Conservation (phyloP, 2,113 vertebrate species). For the Thunnus thynnus region DNA sequence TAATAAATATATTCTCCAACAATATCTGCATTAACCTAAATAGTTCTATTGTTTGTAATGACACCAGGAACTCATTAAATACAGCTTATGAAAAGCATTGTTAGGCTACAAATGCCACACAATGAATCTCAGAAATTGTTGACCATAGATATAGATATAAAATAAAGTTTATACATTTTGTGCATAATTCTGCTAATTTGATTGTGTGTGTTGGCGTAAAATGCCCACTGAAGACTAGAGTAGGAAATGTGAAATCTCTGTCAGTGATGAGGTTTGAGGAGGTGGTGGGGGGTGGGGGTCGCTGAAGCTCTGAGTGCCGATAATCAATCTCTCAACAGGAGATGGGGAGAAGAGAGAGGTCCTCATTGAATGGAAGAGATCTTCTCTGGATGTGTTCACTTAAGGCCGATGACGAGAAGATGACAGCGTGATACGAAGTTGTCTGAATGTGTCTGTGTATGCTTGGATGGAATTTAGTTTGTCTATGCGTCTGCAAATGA, state of each 20-base stretch:
- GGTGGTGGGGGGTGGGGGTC: not conserved
- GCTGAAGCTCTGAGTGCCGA: conserved; percentile 33
- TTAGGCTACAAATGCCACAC: not conserved
- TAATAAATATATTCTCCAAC: not conserved
- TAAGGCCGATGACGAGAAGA: conserved; percentile 1
- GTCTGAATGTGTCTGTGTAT: conserved; percentile 5
- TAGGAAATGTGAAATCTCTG: conserved; percentile 8
- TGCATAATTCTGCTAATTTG: not conserved
- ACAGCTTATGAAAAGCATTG: not conserved
- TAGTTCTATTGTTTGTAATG: not conserved
- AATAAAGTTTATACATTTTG: no score
- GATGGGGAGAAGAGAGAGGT: conserved; percentile 8
- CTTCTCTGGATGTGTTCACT: conserved; percentile 26
- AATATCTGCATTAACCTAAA: not conserved
- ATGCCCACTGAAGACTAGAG: not conserved
- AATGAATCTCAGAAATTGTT: not conserved
- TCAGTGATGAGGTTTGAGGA: conserved; percentile 25
- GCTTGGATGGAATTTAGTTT: not conserved
- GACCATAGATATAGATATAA: not conserved
- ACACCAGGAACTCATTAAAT: conserved; percentile 15
- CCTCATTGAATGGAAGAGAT: conserved; percentile 10
- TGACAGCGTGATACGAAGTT: conserved; percentile 21
- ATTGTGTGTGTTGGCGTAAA: conserved; percentile 2
- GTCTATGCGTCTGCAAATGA: conserved; percentile 11
- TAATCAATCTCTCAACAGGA: conserved; percentile 52